Evolutionary conservation across 2,113 vertebrate genomes (phyloP), one percentile per base, ranked within the genome.

Genomic region (Oreochromis spilurus): DNA sequence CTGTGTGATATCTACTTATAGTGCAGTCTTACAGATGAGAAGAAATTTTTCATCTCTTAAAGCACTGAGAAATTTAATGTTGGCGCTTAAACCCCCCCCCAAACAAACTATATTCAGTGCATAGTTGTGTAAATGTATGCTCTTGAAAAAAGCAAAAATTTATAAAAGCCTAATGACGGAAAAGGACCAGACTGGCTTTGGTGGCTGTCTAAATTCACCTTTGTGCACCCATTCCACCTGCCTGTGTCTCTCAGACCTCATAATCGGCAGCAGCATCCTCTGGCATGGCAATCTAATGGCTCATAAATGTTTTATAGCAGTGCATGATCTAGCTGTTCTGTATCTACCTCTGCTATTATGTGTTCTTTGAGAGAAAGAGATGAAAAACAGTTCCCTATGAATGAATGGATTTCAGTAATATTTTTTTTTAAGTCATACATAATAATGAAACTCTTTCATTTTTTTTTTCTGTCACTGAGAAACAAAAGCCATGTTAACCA

Each of bases 271-370:
- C 82, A 50, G 48, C 79, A 55, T 90, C 86, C 87, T 84, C 81
- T 91, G 89, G 86, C 89, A 82, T 36, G 43, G 75, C 72, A 53
- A 83, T 78, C 87, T 93, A 91, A 94, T 89, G 82, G 94, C 92
- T 96, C 93, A 93, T 96, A 93, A 94, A 96, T 91, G 90, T 93
- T 96, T 94, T 91, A 95, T 92, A 40, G 90, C 87, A 40, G 90
- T 62, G 84, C 91, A 91, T 94, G 93, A 94, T 95, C 93, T 95
- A 90, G 90, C 89, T 84, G 82, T 84, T 93, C 83, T 26, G 13
- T 87, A 88, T 82, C 90, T 89, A 75, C 62, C 77, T 89, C 19
- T 17, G 14, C 84, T 52, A 77, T 72, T 80, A 62, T 29, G 24
- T 54, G 82, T 48, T 87, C 79, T 91, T 82, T 87, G 55, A 87